Base-by-base conservation (phyloP, 2,797 vertebrate species). In the Darevskia mixta region DNA sequence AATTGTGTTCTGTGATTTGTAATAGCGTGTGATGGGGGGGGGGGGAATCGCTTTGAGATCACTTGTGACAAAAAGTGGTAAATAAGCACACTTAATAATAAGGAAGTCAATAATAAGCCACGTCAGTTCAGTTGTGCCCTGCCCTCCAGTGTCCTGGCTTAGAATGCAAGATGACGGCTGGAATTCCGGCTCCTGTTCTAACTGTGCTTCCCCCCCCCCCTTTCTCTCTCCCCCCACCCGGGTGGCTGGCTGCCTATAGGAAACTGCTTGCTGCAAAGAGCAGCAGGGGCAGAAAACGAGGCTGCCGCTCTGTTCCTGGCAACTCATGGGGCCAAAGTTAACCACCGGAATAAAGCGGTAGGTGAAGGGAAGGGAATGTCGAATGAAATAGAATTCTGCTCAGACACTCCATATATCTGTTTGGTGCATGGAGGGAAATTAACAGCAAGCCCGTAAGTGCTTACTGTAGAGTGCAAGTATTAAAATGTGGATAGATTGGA, bases 191-290 rank as follows among this genome's bases (percentile, higher is more conserved):
- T 82, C 10, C 8, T 32, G 73, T 27, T 78, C 82, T 83, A 10
- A 85, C 25, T 83, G 73, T 90, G 35, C 82, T 67, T 73, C n/a
- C n/a, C n/a, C n/a, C n/a, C n/a, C n/a, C n/a, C n/a, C n/a, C n/a
- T 41, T 15, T 2, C 7, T 29, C 7, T 23, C 4, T 23, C 27
- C 15, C n/a, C 13, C 71, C 15, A 8, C 32, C 72, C 32, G 29
- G 5, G 29, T 49, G 49, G 11, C 71, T 72, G 32, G 9, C 88
- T 92, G 92, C 91, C 86, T 92, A 64, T 92, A 99, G 99, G 96
- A 91, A 98, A 98, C 97, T 99, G 99, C 95, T 97, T 99, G 90
- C 97, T 99, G 93, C 99, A 99, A 96, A 98, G 98, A 95, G 99
- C 99, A 86, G 97, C 98, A 13, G 97, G 96, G 76, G 96, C 97